A percentile compares a stretch with the other conserved stretches of the same genome.
phyloP scores from a whole-genome alignment of 2,888 invertebrate genomes.

The Linyphia triangularis region DNA sequence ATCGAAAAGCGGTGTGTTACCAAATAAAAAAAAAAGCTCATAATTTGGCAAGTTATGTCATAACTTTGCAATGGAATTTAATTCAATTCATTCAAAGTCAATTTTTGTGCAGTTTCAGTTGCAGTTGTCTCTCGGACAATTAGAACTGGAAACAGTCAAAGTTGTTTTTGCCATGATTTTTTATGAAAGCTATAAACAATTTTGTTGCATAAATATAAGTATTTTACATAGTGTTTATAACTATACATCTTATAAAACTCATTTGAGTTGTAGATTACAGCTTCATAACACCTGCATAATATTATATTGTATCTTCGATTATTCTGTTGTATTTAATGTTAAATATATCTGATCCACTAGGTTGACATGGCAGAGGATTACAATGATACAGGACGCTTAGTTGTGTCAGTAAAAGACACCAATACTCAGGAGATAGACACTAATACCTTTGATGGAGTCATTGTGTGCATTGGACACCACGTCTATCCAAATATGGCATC shows the following conservation, averaged over 20 bases:
- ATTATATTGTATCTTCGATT: not conserved
- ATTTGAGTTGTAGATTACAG: not conserved
- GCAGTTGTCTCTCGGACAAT: no score
- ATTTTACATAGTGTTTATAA: not conserved
- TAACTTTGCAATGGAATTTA: no score
- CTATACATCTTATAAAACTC: not conserved
- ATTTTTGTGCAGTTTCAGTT: no score
- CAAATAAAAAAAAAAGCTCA: no score
- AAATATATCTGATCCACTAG: no score
- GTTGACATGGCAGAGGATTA: constrained; percentile 65
- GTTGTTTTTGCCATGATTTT: no score
- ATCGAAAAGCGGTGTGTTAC: no score
- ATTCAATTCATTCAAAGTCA: no score
- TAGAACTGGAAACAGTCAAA: no score
- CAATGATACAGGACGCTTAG: constrained; percentile 74
- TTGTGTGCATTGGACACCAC: constrained; percentile 82
- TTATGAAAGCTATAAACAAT: no score
- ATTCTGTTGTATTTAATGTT: no score
- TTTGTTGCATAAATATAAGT: not conserved
- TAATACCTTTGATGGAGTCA: constrained; percentile 81
- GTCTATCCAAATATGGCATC: constrained; percentile 80
- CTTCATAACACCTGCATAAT: not conserved
- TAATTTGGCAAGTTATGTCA: no score
- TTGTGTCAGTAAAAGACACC: constrained; percentile 71
- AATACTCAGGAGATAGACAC: constrained; percentile 24